Percentiles rank a stretch among this genome's conserved stretches.
Evolutionary conservation across 2,113 vertebrate species (phyloP).

Genomic region (Hippocampus barbouri): DNA sequence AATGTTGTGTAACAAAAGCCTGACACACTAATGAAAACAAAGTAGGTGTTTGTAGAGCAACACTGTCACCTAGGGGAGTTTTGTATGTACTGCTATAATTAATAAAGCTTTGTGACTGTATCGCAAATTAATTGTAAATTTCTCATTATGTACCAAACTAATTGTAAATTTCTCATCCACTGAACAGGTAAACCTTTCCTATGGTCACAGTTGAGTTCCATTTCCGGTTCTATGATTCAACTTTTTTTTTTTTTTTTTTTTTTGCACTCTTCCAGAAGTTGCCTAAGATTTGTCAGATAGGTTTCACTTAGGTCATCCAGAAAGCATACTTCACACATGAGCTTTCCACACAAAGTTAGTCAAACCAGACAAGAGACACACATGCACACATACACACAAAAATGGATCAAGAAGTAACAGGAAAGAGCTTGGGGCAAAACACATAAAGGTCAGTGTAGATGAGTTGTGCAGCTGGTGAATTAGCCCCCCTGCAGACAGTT

Average conservation of each 20-base stretch:
- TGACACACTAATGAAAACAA: neutral
- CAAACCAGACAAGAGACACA: constrained; percentile 1
- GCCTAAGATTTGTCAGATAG: neutral
- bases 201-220: neutral
- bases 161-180: neutral
- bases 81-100: neutral
- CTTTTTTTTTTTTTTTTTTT: neutral
- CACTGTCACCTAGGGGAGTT: neutral
- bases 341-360: neutral
- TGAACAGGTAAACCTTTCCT: neutral
- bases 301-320: constrained; percentile 9
- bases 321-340: constrained; percentile 17
- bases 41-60: neutral
- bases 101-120: neutral
- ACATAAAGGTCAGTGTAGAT: constrained; percentile 53
- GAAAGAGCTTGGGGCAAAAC: constrained; percentile 51
- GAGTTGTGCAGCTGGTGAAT: constrained; percentile 35
- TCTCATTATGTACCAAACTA: neutral
- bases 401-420: constrained; percentile 32
- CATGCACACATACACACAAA: neutral
- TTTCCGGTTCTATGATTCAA: neutral
- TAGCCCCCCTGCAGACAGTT: constrained; percentile 15
- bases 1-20: neutral
- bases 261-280: neutral
- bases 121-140: neutral